Evolutionary conservation across 2,888 invertebrate species (phyloP), one percentile per base, ranked within the genome.

Genomic region (Ceratothoa steindachneri): DNA sequence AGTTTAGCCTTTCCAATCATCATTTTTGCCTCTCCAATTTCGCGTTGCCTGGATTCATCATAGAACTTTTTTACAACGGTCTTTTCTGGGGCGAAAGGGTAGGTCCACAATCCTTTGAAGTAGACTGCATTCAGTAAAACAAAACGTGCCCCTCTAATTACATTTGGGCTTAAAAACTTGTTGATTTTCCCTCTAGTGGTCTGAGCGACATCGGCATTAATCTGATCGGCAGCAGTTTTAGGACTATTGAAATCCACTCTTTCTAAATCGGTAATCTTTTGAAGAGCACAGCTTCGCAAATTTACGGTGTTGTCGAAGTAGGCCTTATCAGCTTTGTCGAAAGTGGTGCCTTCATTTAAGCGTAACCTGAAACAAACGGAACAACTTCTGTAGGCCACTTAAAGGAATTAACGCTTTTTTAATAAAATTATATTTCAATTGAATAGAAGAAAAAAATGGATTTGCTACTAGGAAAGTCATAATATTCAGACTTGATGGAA

Each of bases 21-120:
- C 60, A 60, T 60, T 12, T n/a, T 60, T 24, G 60, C 60, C 12
- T n/a, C 12, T 12, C 60, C 24, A 24, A 60, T 60, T 2, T 60
- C 24, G 12, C 2, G 12, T 24, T 24, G 12, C 41, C 41, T 15
- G 27, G 22, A 1, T 7, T 60, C 60, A 3, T 60, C 60, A 60
- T 60, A 60, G 3, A 60, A 60, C n/a, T n/a, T n/a, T 4, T 24
- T 2, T 15, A 12, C 24, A 24, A 12, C 67, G 2, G 80, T 76
- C 1, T 41, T 12, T 1, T 31, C 7, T 3, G 69, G 31, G 15
- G 72, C 52, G 60, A 81, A 81, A 30, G 73, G 53, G 12, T 69
- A 67, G 31, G 24, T 22, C 81, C 81, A 81, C 0, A 55, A 65
- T 7, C 81, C 81, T 67, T 80, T 81, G 78, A 81, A 81, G 73